Evolutionary conservation across 1,140 invertebrate genomes (phyloP), one percentile per base, ranked within the genome.

Genomic region (Papilio polytes): DNA sequence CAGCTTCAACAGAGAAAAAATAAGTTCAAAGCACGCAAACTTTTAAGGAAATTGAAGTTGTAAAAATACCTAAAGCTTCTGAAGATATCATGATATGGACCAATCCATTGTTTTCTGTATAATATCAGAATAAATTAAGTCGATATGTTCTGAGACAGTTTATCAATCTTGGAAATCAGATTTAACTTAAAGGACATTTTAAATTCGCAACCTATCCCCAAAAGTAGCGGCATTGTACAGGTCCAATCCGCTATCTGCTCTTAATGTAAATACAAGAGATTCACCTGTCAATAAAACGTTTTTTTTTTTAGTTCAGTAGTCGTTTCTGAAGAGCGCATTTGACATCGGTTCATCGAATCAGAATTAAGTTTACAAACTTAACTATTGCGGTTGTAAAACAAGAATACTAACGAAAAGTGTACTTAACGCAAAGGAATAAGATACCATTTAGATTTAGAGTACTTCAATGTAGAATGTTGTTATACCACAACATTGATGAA

Each of bases 261-360:
- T 82, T 85, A 89, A 88, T 91, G 88, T 85, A 89, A 89, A 89
- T 36, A 31, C 59, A 63, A 89, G 86, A 87, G 88, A 92, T 91
- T 91, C 90, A 92, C 91, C 91, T 92, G 91, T 89, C 88, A 87
- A 88, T 78, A 78, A 78, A 44, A 15, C 86, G 87, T 87, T 81
- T 80, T 89, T 81, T n/a, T 92, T 89, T 88, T 90, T 87, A 20
- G 84, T 87, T 83, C 86, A 85, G 86, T 83, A 89, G 84, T 87
- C 85, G 84, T 85, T 88, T 85, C 84, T 83, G 15, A 80, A 81
- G 85, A 84, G 82, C 85, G 81, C 81, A 87, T 86, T 88, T 91
- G 87, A 88, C 89, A 90, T 91, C 85, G 86, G 85, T 87, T 88
- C 89, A 92, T 88, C 88, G 89, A 91, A 92, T 87, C 86, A 86